A percentile compares a stretch with the other conserved stretches of the same genome.
phyloP scores from a whole-genome alignment of 92 coral and sea anemone species.

The Palythoa grandis region DNA sequence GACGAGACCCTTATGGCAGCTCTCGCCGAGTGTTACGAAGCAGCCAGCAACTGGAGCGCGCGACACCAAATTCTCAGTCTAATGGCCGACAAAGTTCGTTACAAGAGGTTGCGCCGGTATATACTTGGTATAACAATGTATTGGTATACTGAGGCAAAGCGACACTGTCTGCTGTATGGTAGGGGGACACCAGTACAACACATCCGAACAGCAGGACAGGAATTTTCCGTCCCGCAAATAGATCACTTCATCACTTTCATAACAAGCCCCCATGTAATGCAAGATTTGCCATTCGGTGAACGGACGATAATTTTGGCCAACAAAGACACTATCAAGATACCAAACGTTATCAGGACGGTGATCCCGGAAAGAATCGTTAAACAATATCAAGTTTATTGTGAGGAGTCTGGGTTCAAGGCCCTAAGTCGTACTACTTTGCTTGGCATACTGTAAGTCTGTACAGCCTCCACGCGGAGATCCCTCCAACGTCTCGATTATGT shows the following conservation, averaged over 20 bases:
- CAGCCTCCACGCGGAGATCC: conserved; percentile 56
- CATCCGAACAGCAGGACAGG: conserved; percentile 33
- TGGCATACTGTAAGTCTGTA: conserved; percentile 50
- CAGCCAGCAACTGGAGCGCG: conserved; percentile 58
- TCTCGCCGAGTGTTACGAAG: conserved; percentile 55
- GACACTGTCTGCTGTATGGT: conserved; percentile 59
- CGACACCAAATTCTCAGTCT: conserved; percentile 59
- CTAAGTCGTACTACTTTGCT: conserved; percentile 55
- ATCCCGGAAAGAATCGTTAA: conserved; percentile 56
- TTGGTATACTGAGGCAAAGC: conserved; percentile 61
- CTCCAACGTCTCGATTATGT: conserved; percentile 58
- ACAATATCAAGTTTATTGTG: conserved; percentile 59
- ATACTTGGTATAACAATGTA: conserved; percentile 58
- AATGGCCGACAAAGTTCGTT: conserved; percentile 55
- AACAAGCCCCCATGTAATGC: conserved; percentile 49
- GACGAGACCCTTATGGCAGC: conserved; percentile 59
- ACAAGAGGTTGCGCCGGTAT: conserved; percentile 59
- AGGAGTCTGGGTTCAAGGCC: conserved; percentile 57
- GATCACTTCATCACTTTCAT: conserved; percentile 50
- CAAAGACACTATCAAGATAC: conserved; percentile 53
- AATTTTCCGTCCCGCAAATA: conserved; percentile 38
- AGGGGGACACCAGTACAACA: conserved; percentile 65
- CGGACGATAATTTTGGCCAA: conserved; percentile 40
- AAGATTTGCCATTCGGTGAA: conserved; percentile 45
- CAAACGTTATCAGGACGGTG: conserved; percentile 60